These are phyloP conservation scores for Seriola rivoliana DNA, from an alignment of 2,113 vertebrate species.

Conservation along the genomic window DNA sequence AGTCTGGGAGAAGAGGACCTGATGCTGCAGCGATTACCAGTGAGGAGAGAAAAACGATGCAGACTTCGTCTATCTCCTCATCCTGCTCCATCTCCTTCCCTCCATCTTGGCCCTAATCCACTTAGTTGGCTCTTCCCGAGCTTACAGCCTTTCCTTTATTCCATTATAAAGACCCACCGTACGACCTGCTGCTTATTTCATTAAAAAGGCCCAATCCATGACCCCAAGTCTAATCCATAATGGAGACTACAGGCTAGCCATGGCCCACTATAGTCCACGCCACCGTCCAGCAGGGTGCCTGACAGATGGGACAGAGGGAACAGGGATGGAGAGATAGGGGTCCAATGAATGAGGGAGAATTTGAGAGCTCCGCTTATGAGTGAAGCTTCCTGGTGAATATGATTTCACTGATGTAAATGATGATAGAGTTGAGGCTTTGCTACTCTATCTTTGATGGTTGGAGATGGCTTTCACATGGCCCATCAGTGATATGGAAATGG, in stretches of 20 bases:
- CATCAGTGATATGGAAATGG: conserved; percentile 74
- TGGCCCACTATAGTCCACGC: conserved; percentile 27
- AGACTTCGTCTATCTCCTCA: conserved; percentile 63
- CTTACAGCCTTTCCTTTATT: conserved; percentile 80
- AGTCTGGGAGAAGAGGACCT: conserved; percentile 53
- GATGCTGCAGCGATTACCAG: conserved; percentile 68
- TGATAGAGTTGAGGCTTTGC: conserved; percentile 68
- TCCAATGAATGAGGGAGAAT: conserved; percentile 63
- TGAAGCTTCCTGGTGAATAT: conserved; percentile 68
- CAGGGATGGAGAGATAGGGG: conserved; percentile 39
- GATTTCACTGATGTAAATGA: conserved; percentile 79
- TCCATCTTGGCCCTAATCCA: conserved; percentile 80
- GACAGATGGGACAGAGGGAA: conserved; percentile 70
- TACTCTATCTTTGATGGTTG: conserved; percentile 67
- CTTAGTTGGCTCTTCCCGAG: conserved; percentile 82
- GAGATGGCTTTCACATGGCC: conserved; percentile 67
- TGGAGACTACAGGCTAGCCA: conserved; percentile 53
- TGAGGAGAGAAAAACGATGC: conserved; percentile 67
- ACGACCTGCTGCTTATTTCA: conserved; percentile 82
- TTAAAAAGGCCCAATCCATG: conserved; percentile 78
- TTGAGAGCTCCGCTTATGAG: conserved; percentile 64
- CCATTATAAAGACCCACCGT: conserved; percentile 82
- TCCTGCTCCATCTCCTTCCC: conserved; percentile 72
- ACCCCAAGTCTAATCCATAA: conserved; percentile 76
- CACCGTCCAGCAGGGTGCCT: conserved; percentile 51